Evolutionary conservation across 2,113 vertebrate species (phyloP).

Genomic region (Empidonax alnorum): DNA sequence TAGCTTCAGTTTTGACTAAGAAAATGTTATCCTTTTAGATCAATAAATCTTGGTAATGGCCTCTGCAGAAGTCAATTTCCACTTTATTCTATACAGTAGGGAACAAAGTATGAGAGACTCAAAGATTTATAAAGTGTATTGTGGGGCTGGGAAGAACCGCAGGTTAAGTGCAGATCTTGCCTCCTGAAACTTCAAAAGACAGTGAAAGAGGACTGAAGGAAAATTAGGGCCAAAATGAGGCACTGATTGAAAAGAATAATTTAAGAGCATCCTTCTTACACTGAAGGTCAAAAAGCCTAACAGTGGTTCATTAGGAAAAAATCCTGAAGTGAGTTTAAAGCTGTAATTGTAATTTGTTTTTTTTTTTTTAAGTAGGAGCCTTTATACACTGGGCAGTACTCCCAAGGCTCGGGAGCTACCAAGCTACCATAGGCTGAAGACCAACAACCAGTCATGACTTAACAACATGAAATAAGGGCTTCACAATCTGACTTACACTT

Average conservation of each 20-base stretch:
- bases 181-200: constrained; percentile 38
- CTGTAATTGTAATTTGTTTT: neutral
- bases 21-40: constrained; percentile 43
- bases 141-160: neutral
- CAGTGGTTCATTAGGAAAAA: neutral
- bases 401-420: neutral
- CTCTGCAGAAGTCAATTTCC: constrained; percentile 44
- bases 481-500: neutral
- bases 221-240: neutral
- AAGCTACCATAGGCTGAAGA: neutral
- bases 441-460: neutral
- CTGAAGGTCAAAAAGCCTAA: neutral
- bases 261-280: neutral
- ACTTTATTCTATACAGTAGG: constrained; percentile 58
- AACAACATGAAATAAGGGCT: neutral
- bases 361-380: neutral
- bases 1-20: constrained; percentile 39
- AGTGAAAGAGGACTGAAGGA: neutral
- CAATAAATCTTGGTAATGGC: constrained; percentile 46
- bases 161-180: constrained; percentile 25
- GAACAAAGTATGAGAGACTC: constrained; percentile 30
- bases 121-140: constrained; percentile 45
- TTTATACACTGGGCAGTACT: neutral
- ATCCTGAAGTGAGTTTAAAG: neutral
- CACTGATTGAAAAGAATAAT: neutral